These are phyloP conservation scores for Calypte anna DNA, from an alignment of 2,113 vertebrate species.

Conservation along the genomic window DNA sequence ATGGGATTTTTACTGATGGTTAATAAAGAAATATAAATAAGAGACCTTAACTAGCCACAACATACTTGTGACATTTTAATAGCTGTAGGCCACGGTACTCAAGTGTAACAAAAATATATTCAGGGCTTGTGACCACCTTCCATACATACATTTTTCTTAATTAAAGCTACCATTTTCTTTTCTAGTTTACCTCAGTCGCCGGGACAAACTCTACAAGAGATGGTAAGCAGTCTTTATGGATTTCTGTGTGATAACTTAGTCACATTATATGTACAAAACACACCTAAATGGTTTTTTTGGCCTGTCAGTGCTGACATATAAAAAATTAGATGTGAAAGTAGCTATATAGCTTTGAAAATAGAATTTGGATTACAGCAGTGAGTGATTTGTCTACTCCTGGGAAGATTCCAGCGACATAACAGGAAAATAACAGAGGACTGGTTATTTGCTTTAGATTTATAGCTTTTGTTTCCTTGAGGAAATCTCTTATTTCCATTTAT, in stretches of 20 bases:
- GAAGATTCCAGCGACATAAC: constrained; percentile 35
- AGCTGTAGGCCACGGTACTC: neutral
- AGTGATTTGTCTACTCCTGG: neutral
- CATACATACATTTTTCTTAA: neutral
- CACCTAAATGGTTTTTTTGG: neutral
- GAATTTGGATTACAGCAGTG: neutral
- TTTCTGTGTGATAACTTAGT: neutral
- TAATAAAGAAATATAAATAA: neutral
- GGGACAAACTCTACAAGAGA: neutral
- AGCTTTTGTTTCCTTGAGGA: constrained; percentile 66
- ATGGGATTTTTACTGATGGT: neutral
- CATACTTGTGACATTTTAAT: neutral
- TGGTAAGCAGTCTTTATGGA: constrained; percentile 49
- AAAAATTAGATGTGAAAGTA: constrained; percentile 22
- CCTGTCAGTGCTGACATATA: neutral
- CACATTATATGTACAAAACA: neutral
- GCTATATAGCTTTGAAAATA: constrained; percentile 11
- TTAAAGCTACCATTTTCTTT: constrained; percentile 3
- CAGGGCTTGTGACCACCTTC: neutral
- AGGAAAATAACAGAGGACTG: constrained; percentile 31
- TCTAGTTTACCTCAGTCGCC: constrained; percentile 28
- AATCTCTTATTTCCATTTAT: constrained; percentile 61
- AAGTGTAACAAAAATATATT: neutral
- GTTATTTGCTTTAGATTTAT: constrained; percentile 51
- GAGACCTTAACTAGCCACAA: neutral